Conservation (phyloP, 2,888 invertebrate genomes). For the Cheilosia variabilis region DNA sequence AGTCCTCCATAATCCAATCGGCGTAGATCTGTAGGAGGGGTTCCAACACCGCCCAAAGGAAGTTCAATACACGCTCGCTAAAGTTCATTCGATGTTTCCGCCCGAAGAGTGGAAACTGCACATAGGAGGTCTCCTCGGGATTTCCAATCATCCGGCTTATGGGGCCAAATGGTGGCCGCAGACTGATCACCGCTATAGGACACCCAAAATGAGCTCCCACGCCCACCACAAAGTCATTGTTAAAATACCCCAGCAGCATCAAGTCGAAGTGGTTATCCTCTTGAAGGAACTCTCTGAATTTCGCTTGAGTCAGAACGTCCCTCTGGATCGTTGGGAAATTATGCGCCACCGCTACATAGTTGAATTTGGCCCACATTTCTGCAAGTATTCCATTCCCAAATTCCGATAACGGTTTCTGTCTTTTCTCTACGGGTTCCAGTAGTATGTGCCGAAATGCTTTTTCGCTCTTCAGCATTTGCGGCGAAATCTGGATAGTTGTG, state of each 20-base stretch:
- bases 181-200: slow-evolving; percentile 31
- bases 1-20: slow-evolving; percentile 21
- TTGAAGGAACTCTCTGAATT: slow-evolving; percentile 30
- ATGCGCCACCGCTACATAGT: neutral
- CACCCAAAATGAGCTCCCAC: slow-evolving; percentile 48
- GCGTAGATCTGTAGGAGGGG: slow-evolving; percentile 22
- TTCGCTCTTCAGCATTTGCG: neutral
- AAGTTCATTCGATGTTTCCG: slow-evolving; percentile 54
- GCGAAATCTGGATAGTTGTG: slow-evolving; percentile 61
- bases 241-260: slow-evolving; percentile 56
- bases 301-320: slow-evolving; percentile 7
- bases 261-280: slow-evolving; percentile 58
- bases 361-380: neutral
- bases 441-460: slow-evolving; percentile 33
- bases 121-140: slow-evolving; percentile 48
- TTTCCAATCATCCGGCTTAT: slow-evolving; percentile 56
- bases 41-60: slow-evolving; percentile 34
- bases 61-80: slow-evolving; percentile 29
- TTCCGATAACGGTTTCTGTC: neutral
- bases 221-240: slow-evolving; percentile 70
- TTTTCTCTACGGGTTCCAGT: slow-evolving; percentile 2
- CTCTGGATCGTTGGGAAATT: slow-evolving; percentile 26
- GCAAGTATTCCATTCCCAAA: no score
- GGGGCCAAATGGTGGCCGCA: slow-evolving; percentile 30
- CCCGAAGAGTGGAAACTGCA: slow-evolving; percentile 49